These are phyloP conservation scores for Haplotaxodon microlepis DNA, from an alignment of 2,113 vertebrate species.

Conservation along the genomic window DNA sequence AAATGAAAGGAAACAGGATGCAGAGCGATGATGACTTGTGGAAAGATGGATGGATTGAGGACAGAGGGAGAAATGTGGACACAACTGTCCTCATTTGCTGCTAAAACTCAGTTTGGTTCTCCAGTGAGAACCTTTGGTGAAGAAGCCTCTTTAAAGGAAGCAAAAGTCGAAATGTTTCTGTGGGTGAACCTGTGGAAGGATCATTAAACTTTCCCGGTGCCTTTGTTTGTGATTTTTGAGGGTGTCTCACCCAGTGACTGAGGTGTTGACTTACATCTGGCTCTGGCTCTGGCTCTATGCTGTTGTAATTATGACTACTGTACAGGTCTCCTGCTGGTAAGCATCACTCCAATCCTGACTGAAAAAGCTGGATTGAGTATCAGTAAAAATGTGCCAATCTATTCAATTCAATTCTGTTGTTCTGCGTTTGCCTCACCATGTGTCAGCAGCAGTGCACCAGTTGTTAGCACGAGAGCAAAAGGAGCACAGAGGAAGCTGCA, in stretches of 20 bases:
- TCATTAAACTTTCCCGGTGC: background rate
- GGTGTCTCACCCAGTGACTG: background rate
- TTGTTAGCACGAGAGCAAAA: background rate
- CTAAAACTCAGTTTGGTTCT: background rate
- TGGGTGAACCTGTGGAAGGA: background rate
- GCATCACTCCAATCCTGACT: background rate
- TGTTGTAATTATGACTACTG: background rate
- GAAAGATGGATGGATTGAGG: background rate
- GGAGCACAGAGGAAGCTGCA: fast-evolving
- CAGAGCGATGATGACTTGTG: background rate
- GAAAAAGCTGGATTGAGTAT: background rate
- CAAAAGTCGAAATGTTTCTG: background rate
- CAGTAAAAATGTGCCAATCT: background rate
- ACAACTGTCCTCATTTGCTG: background rate
- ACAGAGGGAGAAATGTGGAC: background rate
- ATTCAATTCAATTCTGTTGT: background rate
- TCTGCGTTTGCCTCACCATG: background rate
- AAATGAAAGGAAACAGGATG: background rate
- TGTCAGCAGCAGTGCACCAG: background rate
- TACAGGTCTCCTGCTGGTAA: background rate
- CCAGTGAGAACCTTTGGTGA: background rate
- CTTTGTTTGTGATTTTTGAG: background rate
- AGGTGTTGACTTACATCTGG: fast-evolving
- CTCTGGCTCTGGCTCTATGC: background rate
- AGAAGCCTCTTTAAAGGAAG: background rate